Evolutionary conservation across 2,113 vertebrate species (phyloP), one percentile per base, ranked within the genome.

Genomic region (Cottus gobio): DNA sequence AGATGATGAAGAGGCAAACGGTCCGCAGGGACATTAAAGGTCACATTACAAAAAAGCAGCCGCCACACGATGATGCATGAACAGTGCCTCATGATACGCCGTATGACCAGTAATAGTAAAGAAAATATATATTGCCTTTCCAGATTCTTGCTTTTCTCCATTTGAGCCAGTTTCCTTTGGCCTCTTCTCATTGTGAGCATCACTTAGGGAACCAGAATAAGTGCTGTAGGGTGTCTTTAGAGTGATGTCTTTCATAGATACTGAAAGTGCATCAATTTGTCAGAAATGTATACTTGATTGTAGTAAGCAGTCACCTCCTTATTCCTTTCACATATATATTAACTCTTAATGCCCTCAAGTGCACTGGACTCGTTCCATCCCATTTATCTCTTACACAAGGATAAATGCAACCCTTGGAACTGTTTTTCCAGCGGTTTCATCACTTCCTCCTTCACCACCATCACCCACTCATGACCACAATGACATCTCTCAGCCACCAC

Each of bases 391-490:
- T 85, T 72, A 85, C 87, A 87, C 78, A 79, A 84, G 75, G 60
- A 88, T 72, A 88, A 88, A 90, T 81, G 63, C 68, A 81, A 72
- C 54, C 76, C 72, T 76, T 50, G 18, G 68, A 88, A 65, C 73
- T 84, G 76, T 89, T 93, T 93, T 88, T 83, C 58, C 78, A 79
- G 76, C 48, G 75, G 64, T 85, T 83, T 86, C 64, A 73, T 88
- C 87, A 89, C 90, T 92, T 90, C 90, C 87, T 85, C 79, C 74
- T 86, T 81, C 75, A 78, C 82, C 73, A 2, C 85, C 65, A 54
- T 91, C 90, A 92, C 90, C 91, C 87, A 90, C 91, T 91, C 89
- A 86, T 63, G 82, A 86, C 93, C 93, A 90, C 91, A 91, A 91
- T 90, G 91, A 90, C 90, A 92, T 92, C 87, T 81, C 85, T 88